These are phyloP conservation scores for Sphenopsis melanotis DNA, from an alignment of 2,797 vertebrate species.

Conservation along the genomic window DNA sequence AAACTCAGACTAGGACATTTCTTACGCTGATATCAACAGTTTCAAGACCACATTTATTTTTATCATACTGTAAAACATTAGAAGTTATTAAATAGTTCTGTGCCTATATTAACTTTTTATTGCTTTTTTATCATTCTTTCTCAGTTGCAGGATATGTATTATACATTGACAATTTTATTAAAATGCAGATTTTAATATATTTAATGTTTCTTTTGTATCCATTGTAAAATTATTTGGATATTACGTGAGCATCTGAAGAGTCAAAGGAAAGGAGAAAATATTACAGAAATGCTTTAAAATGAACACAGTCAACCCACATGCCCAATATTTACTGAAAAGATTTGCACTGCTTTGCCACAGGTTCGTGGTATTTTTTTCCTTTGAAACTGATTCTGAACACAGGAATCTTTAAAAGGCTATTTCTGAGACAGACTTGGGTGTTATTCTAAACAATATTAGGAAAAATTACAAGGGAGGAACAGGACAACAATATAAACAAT, in stretches of 20 bases:
- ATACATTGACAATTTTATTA: slow-evolving; percentile 78
- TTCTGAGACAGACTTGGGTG: slow-evolving; percentile 63
- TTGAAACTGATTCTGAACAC: slow-evolving; percentile 53
- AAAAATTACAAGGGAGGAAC: slow-evolving; percentile 63
- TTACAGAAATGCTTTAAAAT: slow-evolving; percentile 70
- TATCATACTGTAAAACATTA: slow-evolving; percentile 63
- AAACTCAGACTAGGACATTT: neutral
- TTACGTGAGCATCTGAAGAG: slow-evolving; percentile 68
- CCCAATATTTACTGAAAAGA: slow-evolving; percentile 72
- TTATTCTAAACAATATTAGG: slow-evolving; percentile 62
- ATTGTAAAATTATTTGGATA: slow-evolving; percentile 74
- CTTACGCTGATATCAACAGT: slow-evolving; percentile 12
- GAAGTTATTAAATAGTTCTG: slow-evolving; percentile 68
- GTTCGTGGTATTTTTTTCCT: slow-evolving; percentile 26
- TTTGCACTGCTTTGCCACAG: slow-evolving; percentile 50
- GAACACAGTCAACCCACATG: slow-evolving; percentile 63
- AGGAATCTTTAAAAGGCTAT: slow-evolving; percentile 59
- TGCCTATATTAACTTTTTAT: slow-evolving; percentile 72
- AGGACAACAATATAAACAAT: slow-evolving; percentile 53
- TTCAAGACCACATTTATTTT: slow-evolving; percentile 61
- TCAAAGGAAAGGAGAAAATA: slow-evolving; percentile 69
- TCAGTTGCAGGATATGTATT: slow-evolving; percentile 65
- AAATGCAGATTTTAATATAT: slow-evolving; percentile 78
- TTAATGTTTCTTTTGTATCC: slow-evolving; percentile 77
- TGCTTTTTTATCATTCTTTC: slow-evolving; percentile 72